Percentiles rank a stretch among this genome's conserved stretches.
phyloP scores from a whole-genome alignment of 2,797 vertebrate species.

The Orestias chungarensis region DNA sequence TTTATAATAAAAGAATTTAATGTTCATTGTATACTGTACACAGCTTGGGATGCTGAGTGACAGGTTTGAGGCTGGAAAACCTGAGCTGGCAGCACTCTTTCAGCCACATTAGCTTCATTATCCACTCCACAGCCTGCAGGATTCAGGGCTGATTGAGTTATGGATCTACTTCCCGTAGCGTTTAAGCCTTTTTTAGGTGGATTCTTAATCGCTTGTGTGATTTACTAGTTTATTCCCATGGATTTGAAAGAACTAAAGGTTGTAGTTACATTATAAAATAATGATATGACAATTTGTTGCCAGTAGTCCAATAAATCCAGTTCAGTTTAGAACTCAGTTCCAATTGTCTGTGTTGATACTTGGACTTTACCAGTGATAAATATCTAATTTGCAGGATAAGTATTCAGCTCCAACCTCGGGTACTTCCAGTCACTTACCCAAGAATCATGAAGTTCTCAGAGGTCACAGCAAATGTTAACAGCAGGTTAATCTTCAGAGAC shows the following conservation, averaged over 20 bases:
- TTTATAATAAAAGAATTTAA: constrained; percentile 51
- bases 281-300: constrained; percentile 3
- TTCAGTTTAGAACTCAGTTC: constrained; percentile 20
- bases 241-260: not conserved
- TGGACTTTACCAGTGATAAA: constrained; percentile 18
- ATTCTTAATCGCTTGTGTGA: constrained; percentile 9
- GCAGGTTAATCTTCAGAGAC: constrained; percentile 16
- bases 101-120: constrained; percentile 31
- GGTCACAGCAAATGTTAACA: constrained; percentile 36
- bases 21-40: constrained; percentile 55
- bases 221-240: not conserved
- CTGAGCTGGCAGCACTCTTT: constrained; percentile 28
- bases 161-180: constrained; percentile 34
- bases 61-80: constrained; percentile 32
- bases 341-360: constrained; percentile 6
- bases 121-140: constrained; percentile 29
- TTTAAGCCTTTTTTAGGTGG: constrained; percentile 6
- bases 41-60: constrained; percentile 49
- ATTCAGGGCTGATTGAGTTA: constrained; percentile 25
- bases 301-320: constrained; percentile 16
- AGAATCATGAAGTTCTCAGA: constrained; percentile 57
- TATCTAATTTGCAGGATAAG: constrained; percentile 26
- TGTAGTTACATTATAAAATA: not conserved
- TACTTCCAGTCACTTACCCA: constrained; percentile 41
- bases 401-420: constrained; percentile 12